A percentile compares a stretch with the other conserved stretches of the same genome.
Conservation (phyloP, 2,797 vertebrate genomes). For the Mus caroli region DNA sequence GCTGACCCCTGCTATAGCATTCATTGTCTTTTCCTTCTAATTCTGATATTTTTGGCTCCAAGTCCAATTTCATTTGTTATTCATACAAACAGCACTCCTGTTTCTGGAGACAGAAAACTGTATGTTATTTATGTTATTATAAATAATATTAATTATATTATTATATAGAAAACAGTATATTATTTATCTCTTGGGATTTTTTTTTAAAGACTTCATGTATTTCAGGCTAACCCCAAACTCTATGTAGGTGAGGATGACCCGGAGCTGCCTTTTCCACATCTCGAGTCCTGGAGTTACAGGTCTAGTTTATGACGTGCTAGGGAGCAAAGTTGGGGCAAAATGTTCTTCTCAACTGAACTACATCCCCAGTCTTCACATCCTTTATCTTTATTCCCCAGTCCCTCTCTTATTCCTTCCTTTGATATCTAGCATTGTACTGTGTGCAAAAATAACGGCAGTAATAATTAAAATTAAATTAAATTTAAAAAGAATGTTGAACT, state of each 20-base stretch:
- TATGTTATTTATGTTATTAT: background rate
- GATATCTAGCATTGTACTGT: slow-evolving; percentile 24
- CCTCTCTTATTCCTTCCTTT: background rate
- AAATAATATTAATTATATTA: background rate
- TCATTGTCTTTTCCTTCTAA: background rate
- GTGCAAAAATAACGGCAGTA: slow-evolving; percentile 45
- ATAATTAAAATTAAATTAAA: background rate
- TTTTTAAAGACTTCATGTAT: background rate
- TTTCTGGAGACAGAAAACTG: background rate
- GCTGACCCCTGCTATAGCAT: background rate
- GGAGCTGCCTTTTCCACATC: background rate
- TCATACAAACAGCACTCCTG: slow-evolving; percentile 39
- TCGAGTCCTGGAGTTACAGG: background rate
- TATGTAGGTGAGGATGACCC: background rate
- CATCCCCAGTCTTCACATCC: background rate
- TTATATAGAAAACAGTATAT: background rate
- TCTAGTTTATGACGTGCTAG: background rate
- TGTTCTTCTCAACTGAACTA: background rate
- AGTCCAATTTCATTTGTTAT: slow-evolving; percentile 1
- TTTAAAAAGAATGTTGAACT: background rate
- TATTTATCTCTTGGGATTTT: background rate
- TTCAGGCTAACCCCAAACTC: background rate
- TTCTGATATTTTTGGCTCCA: slow-evolving; percentile 32
- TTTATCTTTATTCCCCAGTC: slow-evolving; percentile 15
- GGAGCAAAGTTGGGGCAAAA: background rate